These are phyloP conservation scores for Coracopsis vasa DNA, from an alignment of 2,113 vertebrate genomes.

Conservation along the genomic window DNA sequence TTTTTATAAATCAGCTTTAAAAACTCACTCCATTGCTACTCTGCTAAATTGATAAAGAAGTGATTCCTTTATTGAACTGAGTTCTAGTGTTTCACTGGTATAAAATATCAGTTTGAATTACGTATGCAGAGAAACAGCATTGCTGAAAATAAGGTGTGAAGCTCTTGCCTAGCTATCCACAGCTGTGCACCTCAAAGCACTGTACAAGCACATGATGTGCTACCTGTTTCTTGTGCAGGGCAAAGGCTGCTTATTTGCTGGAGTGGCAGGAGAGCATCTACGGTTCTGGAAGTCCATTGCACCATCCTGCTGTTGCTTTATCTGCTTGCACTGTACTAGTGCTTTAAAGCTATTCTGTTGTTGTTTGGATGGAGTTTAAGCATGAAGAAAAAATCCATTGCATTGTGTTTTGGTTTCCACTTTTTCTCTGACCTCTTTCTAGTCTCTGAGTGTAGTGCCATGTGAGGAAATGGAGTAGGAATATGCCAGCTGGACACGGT, in stretches of 20 bases:
- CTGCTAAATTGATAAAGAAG: not conserved
- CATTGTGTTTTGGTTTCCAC: not conserved
- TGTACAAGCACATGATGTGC: not conserved
- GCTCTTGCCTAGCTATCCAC: not conserved
- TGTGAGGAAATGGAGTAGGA: not conserved
- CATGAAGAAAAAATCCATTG: not conserved
- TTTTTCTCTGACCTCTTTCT: not conserved
- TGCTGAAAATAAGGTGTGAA: not conserved
- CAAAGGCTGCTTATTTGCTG: not conserved
- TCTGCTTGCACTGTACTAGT: not conserved
- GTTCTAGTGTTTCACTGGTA: not conserved
- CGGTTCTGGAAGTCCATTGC: not conserved
- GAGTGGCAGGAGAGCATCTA: not conserved
- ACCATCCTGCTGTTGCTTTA: not conserved
- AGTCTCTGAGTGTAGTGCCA: not conserved
- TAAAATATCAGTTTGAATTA: not conserved
- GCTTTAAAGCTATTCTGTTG: not conserved
- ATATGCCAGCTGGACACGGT: not conserved
- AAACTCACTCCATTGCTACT: not conserved
- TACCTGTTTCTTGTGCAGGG: not conserved
- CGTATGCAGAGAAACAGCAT: not conserved
- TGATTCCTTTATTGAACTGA: not conserved
- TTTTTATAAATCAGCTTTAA: not conserved
- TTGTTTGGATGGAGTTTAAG: not conserved
- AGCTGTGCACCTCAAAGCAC: not conserved